Conservation (phyloP, 2,797 vertebrate genomes). For the Myioborus melanocephalus region DNA sequence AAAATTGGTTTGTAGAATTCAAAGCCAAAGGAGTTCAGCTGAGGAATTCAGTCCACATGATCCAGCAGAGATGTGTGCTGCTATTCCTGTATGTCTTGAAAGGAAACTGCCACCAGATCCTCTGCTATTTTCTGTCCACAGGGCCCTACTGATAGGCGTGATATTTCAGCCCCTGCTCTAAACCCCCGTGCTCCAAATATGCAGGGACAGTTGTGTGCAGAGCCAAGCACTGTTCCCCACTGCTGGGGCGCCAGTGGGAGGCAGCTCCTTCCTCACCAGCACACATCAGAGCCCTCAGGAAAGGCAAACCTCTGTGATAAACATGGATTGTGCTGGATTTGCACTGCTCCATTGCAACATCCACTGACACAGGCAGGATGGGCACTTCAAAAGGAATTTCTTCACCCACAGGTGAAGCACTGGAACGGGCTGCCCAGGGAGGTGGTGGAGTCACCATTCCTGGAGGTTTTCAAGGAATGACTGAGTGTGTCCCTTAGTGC, state of each 20-base stretch:
- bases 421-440: neutral
- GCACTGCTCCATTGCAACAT: neutral
- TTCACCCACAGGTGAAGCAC: neutral
- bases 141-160: constrained; percentile 52
- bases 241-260: neutral
- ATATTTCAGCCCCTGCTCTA: constrained; percentile 51
- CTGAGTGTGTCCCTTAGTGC: neutral
- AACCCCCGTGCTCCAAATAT: constrained; percentile 9
- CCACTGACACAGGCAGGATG: rapidly evolving
- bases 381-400: neutral
- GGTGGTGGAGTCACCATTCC: neutral
- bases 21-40: neutral
- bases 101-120: constrained; percentile 73
- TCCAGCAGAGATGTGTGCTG: constrained; percentile 57
- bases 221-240: neutral
- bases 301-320: neutral
- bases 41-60: constrained; percentile 61
- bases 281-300: neutral
- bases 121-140: constrained; percentile 69
- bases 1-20: constrained; percentile 14
- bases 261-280: neutral
- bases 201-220: constrained; percentile 41
- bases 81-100: constrained; percentile 72
- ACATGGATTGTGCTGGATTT: neutral
- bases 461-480: neutral